Conservation (phyloP, 2,113 vertebrate species). For the Carassius carassius region DNA sequence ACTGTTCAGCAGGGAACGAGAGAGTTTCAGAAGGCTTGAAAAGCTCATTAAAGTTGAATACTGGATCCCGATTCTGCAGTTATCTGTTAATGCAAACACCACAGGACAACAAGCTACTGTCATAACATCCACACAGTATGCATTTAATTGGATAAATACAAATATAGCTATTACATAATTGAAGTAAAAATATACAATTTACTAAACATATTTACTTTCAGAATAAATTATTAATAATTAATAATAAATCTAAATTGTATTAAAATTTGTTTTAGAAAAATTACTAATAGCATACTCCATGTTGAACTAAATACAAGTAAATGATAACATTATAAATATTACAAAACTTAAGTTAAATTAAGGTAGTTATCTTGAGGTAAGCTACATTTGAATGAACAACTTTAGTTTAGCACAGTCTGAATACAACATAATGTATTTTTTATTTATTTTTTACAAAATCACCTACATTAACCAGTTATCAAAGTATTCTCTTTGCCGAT, state of each 20-base stretch:
- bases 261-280: background rate
- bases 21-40: conserved; percentile 23
- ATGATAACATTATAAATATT: background rate
- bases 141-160: background rate
- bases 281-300: background rate
- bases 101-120: background rate
- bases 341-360: too few relatives aligned
- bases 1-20: conserved; percentile 38
- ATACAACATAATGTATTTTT: too few relatives aligned
- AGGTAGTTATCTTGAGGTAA: background rate
- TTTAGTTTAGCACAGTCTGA: background rate
- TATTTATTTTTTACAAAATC: background rate
- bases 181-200: background rate
- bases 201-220: background rate
- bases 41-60: conserved; percentile 29
- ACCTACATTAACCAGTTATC: background rate
- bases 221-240: background rate
- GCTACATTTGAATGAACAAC: background rate
- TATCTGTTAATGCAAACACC: background rate
- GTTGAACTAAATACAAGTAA: background rate
- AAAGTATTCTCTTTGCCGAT: background rate
- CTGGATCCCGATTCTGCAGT: background rate
- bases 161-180: background rate
- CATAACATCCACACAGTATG: background rate
- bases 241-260: background rate